Evolutionary conservation across 2,113 vertebrate species (phyloP).

Genomic region (Oostethus manadensis): DNA sequence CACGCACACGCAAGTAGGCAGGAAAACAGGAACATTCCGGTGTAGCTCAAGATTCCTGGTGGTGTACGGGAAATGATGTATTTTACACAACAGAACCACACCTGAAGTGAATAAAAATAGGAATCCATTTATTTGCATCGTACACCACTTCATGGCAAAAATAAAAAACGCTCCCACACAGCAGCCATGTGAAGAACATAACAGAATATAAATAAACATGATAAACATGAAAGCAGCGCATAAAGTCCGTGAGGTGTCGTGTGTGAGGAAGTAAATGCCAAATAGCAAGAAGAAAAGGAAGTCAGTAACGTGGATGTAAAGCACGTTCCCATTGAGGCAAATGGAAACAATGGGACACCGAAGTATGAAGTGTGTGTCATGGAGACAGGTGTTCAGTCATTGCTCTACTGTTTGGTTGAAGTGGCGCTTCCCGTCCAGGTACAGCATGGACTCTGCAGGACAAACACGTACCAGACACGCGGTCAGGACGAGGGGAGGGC

Average conservation of each 20-base stretch:
- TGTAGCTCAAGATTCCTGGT: conserved; percentile 3
- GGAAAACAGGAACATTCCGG: conserved; percentile 2
- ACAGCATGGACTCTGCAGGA: conserved; percentile 92
- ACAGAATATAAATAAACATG: background rate
- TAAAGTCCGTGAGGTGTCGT: background rate
- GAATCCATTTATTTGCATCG: background rate
- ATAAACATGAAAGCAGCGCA: background rate
- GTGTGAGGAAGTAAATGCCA: too few species aligned
- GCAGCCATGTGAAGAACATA: background rate
- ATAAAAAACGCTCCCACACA: background rate
- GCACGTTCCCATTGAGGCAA: background rate
- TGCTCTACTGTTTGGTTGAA: conserved; percentile 73
- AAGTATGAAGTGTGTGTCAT: background rate
- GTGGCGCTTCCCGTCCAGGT: conserved; percentile 92
- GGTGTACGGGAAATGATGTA: background rate
- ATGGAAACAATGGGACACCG: background rate
- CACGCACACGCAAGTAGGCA: background rate
- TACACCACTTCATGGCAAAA: background rate
- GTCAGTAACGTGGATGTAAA: background rate
- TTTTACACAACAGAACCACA: background rate
- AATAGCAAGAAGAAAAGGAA: background rate
- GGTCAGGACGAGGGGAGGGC: too few species aligned
- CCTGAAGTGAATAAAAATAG: background rate
- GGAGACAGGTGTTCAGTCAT: conserved; percentile 21
- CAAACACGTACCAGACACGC: conserved; percentile 8